A percentile compares a stretch with the other conserved stretches of the same genome.
phyloP scores from a whole-genome alignment of 1,140 invertebrate species.

The Cylas formicarius region DNA sequence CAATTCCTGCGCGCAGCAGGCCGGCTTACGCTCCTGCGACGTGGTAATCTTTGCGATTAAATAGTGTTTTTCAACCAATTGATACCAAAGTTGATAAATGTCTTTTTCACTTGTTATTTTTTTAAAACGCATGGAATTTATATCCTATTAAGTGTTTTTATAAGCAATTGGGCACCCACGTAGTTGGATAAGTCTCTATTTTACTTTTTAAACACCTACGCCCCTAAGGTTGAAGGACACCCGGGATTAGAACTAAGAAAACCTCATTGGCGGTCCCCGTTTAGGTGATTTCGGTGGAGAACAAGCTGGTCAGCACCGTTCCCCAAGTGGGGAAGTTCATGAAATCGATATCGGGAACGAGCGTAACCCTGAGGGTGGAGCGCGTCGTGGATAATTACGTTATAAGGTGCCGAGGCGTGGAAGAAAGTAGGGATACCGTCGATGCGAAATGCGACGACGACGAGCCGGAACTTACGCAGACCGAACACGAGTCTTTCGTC shows the following conservation, averaged over 20 bases:
- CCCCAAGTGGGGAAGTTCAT: conserved; percentile 66
- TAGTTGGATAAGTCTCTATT: too few relatives aligned
- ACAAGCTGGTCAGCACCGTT: conserved; percentile 63
- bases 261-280: too few relatives aligned
- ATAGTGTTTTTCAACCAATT: too few relatives aligned
- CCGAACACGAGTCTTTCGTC: conserved; percentile 31
- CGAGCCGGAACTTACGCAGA: conserved; percentile 25
- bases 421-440: conserved; percentile 16
- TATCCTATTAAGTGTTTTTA: too few relatives aligned
- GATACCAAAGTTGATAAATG: too few relatives aligned
- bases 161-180: too few relatives aligned
- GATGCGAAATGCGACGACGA: conserved; percentile 16
- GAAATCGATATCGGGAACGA: conserved; percentile 45
- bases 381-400: conserved; percentile 42
- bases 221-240: too few relatives aligned
- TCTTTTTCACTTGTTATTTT: too few relatives aligned
- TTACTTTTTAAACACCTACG: too few relatives aligned
- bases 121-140: too few relatives aligned
- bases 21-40: conserved; percentile 71
- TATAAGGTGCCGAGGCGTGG: conserved; percentile 25
- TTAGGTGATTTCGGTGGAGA: conserved; percentile 57
- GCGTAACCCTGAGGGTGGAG: conserved; percentile 53
- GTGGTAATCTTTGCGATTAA: conserved; percentile 55
- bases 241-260: too few relatives aligned
- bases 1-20: conserved; percentile 65